Evolutionary conservation across 1,140 invertebrate genomes (phyloP).

Genomic region (Penaeus japonicus): DNA sequence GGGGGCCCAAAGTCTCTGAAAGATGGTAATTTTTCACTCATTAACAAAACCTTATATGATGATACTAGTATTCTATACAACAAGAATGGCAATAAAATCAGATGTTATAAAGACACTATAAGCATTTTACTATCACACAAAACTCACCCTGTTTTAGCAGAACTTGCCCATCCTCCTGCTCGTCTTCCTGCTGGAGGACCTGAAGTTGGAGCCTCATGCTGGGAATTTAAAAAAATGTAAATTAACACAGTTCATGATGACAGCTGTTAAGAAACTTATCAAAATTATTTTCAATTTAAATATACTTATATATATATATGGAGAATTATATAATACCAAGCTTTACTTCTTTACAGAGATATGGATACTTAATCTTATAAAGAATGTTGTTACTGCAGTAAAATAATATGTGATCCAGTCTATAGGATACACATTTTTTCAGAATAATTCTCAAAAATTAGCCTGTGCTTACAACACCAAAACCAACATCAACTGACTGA

Average conservation of each 20-base stretch:
- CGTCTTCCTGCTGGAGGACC: not conserved
- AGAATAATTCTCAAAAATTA: too few species aligned
- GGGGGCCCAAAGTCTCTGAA: too few species aligned
- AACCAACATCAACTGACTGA: too few species aligned
- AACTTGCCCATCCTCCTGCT: not conserved
- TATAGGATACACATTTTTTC: too few species aligned
- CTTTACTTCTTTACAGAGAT: too few species aligned
- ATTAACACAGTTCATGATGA: not conserved
- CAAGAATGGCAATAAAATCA: not conserved
- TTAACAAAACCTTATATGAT: too few species aligned
- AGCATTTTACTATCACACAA: not conserved
- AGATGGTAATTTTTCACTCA: too few species aligned
- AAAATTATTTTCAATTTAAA: not conserved
- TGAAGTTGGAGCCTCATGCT: not conserved
- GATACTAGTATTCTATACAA: not conserved
- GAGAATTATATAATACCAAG: not conserved
- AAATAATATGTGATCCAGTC: too few species aligned
- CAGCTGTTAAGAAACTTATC: not conserved
- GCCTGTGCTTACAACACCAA: too few species aligned
- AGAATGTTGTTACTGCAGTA: too few species aligned
- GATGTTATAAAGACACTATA: not conserved
- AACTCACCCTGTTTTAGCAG: not conserved
- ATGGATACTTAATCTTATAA: too few species aligned
- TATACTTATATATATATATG: not conserved
- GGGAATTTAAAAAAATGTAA: not conserved